A percentile compares a stretch with the other conserved stretches of the same genome.
Evolutionary conservation across 1,140 invertebrate genomes (phyloP).

Genomic region (Luehdorfia chinensis): DNA sequence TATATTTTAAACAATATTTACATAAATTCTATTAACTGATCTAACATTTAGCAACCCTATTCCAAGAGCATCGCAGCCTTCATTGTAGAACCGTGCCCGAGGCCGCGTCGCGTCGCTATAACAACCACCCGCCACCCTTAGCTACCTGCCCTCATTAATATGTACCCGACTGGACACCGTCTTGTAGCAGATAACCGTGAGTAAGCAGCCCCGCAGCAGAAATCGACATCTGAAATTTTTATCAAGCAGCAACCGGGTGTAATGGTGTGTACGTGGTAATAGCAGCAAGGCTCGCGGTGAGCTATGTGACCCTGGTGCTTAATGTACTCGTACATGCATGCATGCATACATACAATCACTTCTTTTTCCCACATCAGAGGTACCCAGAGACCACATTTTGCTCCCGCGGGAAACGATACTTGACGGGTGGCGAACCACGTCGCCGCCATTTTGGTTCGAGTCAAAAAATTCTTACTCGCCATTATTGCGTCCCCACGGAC

Average conservation of each 20-base stretch:
- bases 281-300: not conserved
- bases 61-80: constrained; percentile 45
- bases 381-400: too few relatives aligned
- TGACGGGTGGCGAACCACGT: too few relatives aligned
- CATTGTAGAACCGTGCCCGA: constrained; percentile 59
- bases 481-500: too few relatives aligned
- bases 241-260: constrained; percentile 24
- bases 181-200: constrained; percentile 40
- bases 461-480: too few relatives aligned
- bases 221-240: constrained; percentile 63
- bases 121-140: constrained; percentile 37
- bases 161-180: constrained; percentile 61
- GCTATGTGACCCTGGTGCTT: not conserved
- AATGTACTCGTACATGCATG: too few relatives aligned
- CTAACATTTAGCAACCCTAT: constrained; percentile 36
- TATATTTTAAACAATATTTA: too few relatives aligned
- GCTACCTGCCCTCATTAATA: constrained; percentile 70
- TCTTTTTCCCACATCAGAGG: too few relatives aligned
- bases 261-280: not conserved
- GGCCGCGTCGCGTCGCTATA: constrained; percentile 63
- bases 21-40: too few relatives aligned
- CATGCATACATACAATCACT: too few relatives aligned
- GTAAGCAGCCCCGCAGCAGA: constrained; percentile 27
- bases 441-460: too few relatives aligned
- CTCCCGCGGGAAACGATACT: too few relatives aligned